Conservation (phyloP, 2,113 vertebrate genomes). For the Melanotaenia duboulayi region DNA sequence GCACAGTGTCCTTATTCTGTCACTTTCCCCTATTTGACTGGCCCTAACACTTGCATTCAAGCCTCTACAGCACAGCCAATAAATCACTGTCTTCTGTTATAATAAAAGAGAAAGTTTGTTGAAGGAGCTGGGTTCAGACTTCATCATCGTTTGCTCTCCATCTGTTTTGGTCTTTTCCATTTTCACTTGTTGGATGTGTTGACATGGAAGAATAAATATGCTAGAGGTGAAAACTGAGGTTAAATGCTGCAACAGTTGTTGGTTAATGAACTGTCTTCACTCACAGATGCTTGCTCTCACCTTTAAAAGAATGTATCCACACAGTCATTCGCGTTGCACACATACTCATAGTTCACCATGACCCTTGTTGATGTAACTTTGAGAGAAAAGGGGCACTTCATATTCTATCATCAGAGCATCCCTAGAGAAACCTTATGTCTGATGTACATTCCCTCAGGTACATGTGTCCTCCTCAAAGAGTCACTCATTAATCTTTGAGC, state of each 20-base stretch:
- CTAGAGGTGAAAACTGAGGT: conserved; percentile 36
- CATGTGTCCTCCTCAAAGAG: conserved; percentile 67
- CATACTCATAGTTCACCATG: conserved; percentile 10
- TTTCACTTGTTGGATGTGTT: conserved; percentile 25
- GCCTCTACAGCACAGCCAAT: conserved; percentile 75
- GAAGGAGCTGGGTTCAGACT: conserved; percentile 49
- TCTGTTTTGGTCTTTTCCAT: conserved; percentile 58
- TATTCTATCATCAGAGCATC: conserved; percentile 39
- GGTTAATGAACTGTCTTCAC: conserved; percentile 31
- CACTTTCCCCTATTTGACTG: conserved; percentile 74
- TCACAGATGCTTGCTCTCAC: conserved; percentile 41
- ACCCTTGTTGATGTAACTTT: conserved; percentile 59
- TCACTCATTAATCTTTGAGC: conserved; percentile 69
- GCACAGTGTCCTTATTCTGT: conserved; percentile 82
- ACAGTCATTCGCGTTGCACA: conserved; percentile 31
- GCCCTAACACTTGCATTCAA: conserved; percentile 72
- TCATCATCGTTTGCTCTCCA: conserved; percentile 51
- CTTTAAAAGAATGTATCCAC: conserved; percentile 14
- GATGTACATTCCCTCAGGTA: conserved; percentile 56
- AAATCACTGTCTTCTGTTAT: conserved; percentile 80
- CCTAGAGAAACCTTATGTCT: conserved; percentile 51
- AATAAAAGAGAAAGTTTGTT: conserved; percentile 69
- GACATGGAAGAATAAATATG: conserved; percentile 55
- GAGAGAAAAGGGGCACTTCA: conserved; percentile 48
- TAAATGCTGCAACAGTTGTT: conserved; percentile 21